Base-by-base conservation (phyloP, 2,113 vertebrate species). In the Engystomops pustulosus region DNA sequence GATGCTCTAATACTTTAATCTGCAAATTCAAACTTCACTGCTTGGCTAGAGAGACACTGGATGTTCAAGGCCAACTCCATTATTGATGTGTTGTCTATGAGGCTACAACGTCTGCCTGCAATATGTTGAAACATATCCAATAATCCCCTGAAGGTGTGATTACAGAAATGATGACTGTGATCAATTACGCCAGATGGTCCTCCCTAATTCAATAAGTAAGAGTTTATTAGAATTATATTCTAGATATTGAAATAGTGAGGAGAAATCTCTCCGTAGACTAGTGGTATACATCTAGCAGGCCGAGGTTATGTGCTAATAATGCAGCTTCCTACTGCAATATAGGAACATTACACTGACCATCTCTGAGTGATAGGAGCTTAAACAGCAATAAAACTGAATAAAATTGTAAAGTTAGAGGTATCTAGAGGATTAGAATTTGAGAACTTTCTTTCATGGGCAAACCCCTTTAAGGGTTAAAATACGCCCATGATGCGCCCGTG, bases 181-280 rank as follows among this genome's bases (percentile, higher is more conserved):
- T 78, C 75, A 78, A 60, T 41, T 58, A 78, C 75, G 41, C 75
- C 75, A 78, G 75, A 78, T 78, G 75, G 30, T 38, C 53, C 34
- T 78, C 51, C 75, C n/a, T 78, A 78, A 78, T 78, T 78, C 45
- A 78, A 32, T 41, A 78, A 58, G 51, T 58, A 77, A 38, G n/a
- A 60, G 75, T 60, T 78, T 78, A 58, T 60, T 55, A 78, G 51
- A 34, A n/a, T 58, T 78, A 58, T 53, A 23, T n/a, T 58, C 51
- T 41, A 20, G 49, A 34, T 55, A 34, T 20, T 32, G 49, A 34
- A 30, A 20, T 58, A 77, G 58, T 78, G 51, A 78, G 75, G 38
- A 78, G 75, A 58, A 60, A 18, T 23, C 14, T 41, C 53, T 78
- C 45, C 5, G 27, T 47, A 77, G 49, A 45, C 41, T 60, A 78